Evolutionary conservation across 2,888 invertebrate genomes (phyloP).

Genomic region (Agonopterix alstromeriana): DNA sequence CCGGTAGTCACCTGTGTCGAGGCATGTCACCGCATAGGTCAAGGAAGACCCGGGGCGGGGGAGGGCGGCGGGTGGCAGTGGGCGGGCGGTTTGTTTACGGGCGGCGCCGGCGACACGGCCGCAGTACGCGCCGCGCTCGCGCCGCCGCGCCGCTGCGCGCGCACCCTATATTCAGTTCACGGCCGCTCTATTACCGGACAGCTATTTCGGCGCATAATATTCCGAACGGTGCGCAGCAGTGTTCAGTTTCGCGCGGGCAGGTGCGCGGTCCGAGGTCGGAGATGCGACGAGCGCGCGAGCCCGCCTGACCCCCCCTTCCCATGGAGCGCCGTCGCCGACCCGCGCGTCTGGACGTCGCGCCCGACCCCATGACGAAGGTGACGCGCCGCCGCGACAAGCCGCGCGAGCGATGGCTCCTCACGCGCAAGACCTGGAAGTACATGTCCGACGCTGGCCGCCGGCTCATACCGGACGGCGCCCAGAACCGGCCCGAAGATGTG

Average conservation of each 20-base stretch:
- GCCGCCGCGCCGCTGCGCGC: conserved; percentile 25
- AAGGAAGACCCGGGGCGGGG: conserved; percentile 28
- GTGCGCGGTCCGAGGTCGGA: conserved; percentile 55
- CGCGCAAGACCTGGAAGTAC: conserved; percentile 93
- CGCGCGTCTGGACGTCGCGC: conserved; percentile 61
- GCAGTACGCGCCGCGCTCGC: conserved; percentile 14
- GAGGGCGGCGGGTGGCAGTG: conserved; percentile 5
- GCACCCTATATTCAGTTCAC: conserved; percentile 69
- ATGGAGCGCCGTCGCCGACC: conserved; percentile 60
- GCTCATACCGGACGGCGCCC: conserved; percentile 87
- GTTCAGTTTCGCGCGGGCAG: conserved; percentile 65
- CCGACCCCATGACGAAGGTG: conserved; percentile 76
- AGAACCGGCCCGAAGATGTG: conserved; percentile 84
- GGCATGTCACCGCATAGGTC: conserved; percentile 44
- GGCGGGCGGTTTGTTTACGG: conserved; percentile 8
- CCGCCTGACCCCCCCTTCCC: conserved; percentile 33
- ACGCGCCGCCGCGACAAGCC: conserved; percentile 76
- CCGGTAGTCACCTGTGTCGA: conserved; percentile 35
- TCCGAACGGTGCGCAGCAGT: conserved; percentile 57
- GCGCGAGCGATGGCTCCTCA: conserved; percentile 91
- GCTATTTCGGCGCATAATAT: conserved; percentile 70
- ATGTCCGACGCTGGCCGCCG: conserved; percentile 94
- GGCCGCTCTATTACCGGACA: conserved; percentile 70
- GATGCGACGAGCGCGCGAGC: conserved; percentile 32
- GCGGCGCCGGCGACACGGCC: conserved; percentile 18